phyloP scores from a whole-genome alignment of 2,113 vertebrate genomes.

The Cynopterus brachyotis region DNA sequence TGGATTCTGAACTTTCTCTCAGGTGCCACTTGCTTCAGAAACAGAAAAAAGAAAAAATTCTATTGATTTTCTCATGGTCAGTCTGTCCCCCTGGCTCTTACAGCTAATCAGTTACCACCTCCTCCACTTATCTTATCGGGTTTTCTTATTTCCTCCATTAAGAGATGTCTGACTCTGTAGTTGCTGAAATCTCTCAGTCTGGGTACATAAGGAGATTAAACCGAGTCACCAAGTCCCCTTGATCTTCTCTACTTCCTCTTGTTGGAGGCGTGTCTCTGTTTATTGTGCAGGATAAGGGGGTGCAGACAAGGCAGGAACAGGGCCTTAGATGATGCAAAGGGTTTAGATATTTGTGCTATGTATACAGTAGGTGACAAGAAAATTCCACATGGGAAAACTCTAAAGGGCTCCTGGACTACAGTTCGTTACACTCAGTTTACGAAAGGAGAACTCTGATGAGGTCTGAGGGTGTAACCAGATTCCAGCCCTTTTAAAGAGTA shows the following conservation, averaged over 20 bases:
- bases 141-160: constrained; percentile 83
- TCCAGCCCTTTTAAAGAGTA: constrained; percentile 37
- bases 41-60: background rate
- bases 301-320: background rate
- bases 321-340: constrained; percentile 1
- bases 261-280: constrained; percentile 52
- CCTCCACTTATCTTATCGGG: constrained; percentile 81
- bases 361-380: constrained; percentile 50
- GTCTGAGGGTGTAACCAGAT: constrained; percentile 52
- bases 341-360: background rate
- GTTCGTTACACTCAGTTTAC: background rate
- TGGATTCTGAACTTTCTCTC: background rate
- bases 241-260: constrained; percentile 66
- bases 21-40: background rate
- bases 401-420: background rate
- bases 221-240: constrained; percentile 51
- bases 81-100: background rate
- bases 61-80: constrained; percentile 69
- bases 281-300: constrained; percentile 27
- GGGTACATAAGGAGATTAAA: constrained; percentile 78
- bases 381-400: background rate
- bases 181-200: constrained; percentile 75
- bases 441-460: background rate
- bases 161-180: constrained; percentile 83
- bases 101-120: constrained; percentile 68